Base-by-base conservation (phyloP, 2,113 vertebrate genomes). In the Haemorhous mexicanus region DNA sequence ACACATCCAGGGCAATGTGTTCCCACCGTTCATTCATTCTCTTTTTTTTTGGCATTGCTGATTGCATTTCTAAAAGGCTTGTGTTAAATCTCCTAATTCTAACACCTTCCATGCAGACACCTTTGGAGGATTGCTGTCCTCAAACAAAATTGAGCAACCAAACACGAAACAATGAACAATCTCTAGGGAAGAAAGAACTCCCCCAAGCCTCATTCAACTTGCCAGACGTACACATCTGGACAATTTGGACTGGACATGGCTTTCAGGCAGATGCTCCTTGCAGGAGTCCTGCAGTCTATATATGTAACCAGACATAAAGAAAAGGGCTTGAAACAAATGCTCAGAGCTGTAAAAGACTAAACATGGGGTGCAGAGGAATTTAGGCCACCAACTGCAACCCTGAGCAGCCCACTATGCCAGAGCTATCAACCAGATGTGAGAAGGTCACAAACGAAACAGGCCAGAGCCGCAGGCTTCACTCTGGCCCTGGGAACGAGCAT, bases 21-120 rank as follows among this genome's bases (percentile, higher is more conserved):
- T 95, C 23, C 30, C 85, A 33, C 28, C 58, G 41, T 66, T 89
- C 91, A 92, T 74, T 78, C 41, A 32, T 64, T 72, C 91, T 63
- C 32, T 66, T 55, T 72, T 55, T 55, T 70, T 88, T 82, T 76
- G 80, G 75, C 94, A 56, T 58, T 69, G 94, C 94, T 95, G 22
- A 80, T 68, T 93, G 93, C 89, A 97, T 95, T 97, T 96, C 72
- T 89, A 74, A 87, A 82, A 59, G 39, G 15, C 17, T 46, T 30
- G 46, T 28, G 39, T 72, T 77, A 84, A 70, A 53, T 41, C n/a
- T 79, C 75, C 67, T 72, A 63, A 55, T 72, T 75, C 77, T 37
- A 87, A 59, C 1, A 2, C 52, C 43, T 78, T 78, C 72, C 55
- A 32, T 6, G 59, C 53, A 77, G 88, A 77, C 32, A 53, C 52